phyloP scores from a whole-genome alignment of 2,888 invertebrate species.

The Sicus ferrugineus region DNA sequence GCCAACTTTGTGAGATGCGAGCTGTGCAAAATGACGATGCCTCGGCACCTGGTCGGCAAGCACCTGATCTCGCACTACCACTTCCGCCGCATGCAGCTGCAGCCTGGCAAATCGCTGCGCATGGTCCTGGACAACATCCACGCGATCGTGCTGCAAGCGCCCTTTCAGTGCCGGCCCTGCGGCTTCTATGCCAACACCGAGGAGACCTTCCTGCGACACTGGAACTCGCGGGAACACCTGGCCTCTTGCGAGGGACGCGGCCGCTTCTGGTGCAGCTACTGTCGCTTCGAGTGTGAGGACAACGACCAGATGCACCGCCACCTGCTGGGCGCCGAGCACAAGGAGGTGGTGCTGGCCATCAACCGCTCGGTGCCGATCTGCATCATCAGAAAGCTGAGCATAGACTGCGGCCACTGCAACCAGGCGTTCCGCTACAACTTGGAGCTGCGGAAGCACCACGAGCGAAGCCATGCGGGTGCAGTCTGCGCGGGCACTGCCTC shows the following conservation, averaged over 20 bases:
- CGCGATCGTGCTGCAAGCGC: conserved; percentile 80
- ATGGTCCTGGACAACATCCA: conserved; percentile 80
- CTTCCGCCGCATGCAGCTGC: conserved; percentile 74
- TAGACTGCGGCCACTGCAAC: conserved; percentile 74
- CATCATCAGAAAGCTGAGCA: conserved; percentile 72
- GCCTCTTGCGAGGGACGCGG: conserved; percentile 67
- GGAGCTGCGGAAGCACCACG: conserved; percentile 68
- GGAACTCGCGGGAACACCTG: conserved; percentile 73
- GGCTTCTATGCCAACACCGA: conserved; percentile 84
- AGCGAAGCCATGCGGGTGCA: conserved; percentile 69
- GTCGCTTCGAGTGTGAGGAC: conserved; percentile 73
- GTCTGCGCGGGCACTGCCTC: conserved; percentile 67
- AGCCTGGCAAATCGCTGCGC: conserved; percentile 68
- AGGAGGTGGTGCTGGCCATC: conserved; percentile 77
- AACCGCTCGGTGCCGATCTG: conserved; percentile 83
- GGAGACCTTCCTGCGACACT: conserved; percentile 75
- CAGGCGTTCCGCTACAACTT: conserved; percentile 78
- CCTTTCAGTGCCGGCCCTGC: conserved; percentile 86
- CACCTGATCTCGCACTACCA: conserved; percentile 88
- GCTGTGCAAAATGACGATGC: conserved; percentile 76
- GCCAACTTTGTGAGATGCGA: conserved; percentile 73
- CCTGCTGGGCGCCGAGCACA: conserved; percentile 72
- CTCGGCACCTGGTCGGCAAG: conserved; percentile 77
- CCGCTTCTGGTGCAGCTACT: conserved; percentile 76
- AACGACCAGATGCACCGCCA: conserved; percentile 75